Base-by-base conservation (phyloP, 1,140 invertebrate species). In the Harlomillsia oculata region DNA sequence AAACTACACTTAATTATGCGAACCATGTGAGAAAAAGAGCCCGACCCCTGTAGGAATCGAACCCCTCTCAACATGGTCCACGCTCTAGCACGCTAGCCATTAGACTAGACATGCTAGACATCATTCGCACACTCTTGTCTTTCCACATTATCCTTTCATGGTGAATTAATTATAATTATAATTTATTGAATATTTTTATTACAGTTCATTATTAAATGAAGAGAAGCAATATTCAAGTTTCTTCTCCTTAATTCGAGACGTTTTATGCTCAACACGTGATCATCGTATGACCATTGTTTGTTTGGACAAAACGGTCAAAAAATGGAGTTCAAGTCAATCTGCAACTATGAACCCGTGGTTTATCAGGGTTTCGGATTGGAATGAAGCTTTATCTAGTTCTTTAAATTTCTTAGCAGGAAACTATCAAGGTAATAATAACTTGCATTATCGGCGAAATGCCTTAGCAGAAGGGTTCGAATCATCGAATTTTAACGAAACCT, bases 361-460 rank as follows among this genome's bases (percentile, higher is more conserved):
- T 50, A 74, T 79, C 26, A 75, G 78, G 25, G 69, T 73, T 6
- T 76, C 82, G 41, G 87, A 85, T 62, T 94, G 89, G 87, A 78
- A 84, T 16, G 77, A 79, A 3, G 76, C 85, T 55, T 76, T 95
- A 16, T 78, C 82, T 30, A 82, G 87, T 5, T 88, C 89, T 2
- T 74, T 95, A 11, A 83, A 85, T 56, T 95, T 94, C 70, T 72
- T 96, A 16, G 83, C 87, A 16, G 91, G 91, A 3, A 88, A 93
- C 69, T 82, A 83, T 63, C 75, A 81, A 56, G 84, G 78, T 79
- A 66, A 67, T 65, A 46, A 5, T 28, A 16, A 23, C 18, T 39
- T 41, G 32, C 32, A 34, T 9, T 34, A 34, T 34, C n/a, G 8
- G 32, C n/a, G 32, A 34, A 34, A 9, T 34, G n/a, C n/a, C n/a